Percentiles rank a stretch among this genome's conserved stretches.
Evolutionary conservation across 1,140 invertebrate genomes (phyloP).

Genomic region (Babylonia areolata): DNA sequence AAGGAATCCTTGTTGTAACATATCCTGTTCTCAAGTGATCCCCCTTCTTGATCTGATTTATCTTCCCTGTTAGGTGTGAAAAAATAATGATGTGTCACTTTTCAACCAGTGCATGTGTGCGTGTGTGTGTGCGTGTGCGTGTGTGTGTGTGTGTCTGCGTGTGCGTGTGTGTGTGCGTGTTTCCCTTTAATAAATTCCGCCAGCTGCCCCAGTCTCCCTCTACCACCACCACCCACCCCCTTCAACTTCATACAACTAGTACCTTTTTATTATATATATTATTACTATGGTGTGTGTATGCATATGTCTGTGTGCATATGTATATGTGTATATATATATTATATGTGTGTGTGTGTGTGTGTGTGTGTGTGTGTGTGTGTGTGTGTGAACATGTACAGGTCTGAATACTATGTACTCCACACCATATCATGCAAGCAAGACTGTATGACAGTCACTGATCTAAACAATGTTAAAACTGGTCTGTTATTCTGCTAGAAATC

Average conservation of each 20-base stretch:
- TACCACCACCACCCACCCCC: no score
- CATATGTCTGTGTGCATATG: neutral
- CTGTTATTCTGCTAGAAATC: no score
- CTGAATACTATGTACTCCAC: neutral
- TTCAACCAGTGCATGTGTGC: neutral
- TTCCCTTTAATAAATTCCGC: no score
- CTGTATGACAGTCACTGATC: no score
- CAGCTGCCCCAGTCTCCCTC: no score
- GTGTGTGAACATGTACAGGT: neutral
- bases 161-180: neutral
- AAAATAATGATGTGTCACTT: neutral
- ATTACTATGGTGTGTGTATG: neutral
- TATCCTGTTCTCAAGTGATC: neutral
- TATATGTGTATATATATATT: no score
- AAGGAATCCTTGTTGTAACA: neutral
- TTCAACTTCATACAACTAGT: no score
- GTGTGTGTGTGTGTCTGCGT: neutral
- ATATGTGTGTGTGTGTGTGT: neutral
- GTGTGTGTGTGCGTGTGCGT: neutral
- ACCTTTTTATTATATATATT: neutral
- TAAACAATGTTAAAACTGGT: no score
- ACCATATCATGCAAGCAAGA: no score
- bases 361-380: neutral
- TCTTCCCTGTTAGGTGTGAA: neutral
- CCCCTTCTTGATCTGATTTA: neutral